Conservation (phyloP, 2,797 vertebrate genomes). For the Cyprinella venusta region DNA sequence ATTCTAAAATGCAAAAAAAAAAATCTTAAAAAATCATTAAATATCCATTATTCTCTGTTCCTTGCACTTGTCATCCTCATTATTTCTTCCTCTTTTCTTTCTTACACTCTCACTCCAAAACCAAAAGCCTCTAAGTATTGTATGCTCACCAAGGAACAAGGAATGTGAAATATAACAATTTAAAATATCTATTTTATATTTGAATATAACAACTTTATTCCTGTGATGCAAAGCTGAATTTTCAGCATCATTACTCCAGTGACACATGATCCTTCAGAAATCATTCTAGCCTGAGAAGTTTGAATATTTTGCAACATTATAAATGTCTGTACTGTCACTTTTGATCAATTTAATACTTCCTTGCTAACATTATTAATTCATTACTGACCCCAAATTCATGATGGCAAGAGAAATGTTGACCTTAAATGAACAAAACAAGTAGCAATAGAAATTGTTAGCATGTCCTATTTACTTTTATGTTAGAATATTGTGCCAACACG, state of each 20-base stretch:
- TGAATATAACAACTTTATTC: background rate
- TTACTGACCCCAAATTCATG: background rate
- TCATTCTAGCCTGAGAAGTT: background rate
- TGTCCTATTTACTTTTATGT: background rate
- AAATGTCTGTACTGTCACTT: background rate
- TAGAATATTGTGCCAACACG: background rate
- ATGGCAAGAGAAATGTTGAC: background rate
- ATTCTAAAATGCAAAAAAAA: background rate
- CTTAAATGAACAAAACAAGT: background rate
- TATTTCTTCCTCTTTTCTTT: background rate
- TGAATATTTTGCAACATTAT: background rate
- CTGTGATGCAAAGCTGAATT: background rate
- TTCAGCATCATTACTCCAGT: background rate
- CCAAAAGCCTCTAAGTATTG: background rate
- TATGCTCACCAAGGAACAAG: background rate
- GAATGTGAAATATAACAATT: background rate
- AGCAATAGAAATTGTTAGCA: background rate
- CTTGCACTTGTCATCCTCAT: background rate
- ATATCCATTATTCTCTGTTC: conserved; percentile 24
- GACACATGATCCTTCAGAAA: conserved; percentile 3
- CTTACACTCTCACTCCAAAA: background rate
- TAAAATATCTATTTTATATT: background rate
- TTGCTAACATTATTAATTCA: background rate
- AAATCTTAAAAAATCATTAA: background rate
- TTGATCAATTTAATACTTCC: background rate